These are phyloP conservation scores for Regulus satrapa DNA, from an alignment of 2,113 vertebrate genomes.

Conservation along the genomic window DNA sequence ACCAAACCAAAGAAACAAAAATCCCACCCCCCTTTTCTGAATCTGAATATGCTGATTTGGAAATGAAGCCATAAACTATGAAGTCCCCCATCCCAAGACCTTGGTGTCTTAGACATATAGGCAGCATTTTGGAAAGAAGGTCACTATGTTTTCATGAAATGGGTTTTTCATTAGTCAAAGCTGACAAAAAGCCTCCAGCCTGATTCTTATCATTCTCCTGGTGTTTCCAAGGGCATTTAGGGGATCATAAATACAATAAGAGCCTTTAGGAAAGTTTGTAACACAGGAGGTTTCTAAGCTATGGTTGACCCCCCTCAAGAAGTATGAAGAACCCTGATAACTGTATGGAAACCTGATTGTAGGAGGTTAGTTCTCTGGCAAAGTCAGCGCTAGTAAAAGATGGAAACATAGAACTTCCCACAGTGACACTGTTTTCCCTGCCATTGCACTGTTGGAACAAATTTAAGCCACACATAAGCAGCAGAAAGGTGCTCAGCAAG, in stretches of 20 bases:
- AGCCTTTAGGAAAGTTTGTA: not conserved
- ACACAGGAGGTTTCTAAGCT: not conserved
- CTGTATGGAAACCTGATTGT: not conserved
- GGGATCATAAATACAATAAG: not conserved
- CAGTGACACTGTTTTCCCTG: not conserved
- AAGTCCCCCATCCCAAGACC: not conserved
- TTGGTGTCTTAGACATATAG: not conserved
- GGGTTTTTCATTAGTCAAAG: constrained; percentile 9
- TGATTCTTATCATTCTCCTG: not conserved
- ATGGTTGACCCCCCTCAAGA: not conserved
- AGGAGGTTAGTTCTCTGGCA: not conserved
- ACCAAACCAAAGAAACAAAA: not conserved
- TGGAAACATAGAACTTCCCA: not conserved
- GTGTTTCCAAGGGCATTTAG: not conserved
- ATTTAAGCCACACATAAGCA: not conserved
- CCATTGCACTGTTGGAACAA: not conserved
- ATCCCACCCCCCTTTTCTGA: not conserved
- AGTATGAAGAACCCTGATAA: not conserved
- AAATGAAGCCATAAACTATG: not conserved
- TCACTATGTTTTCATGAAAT: not conserved
- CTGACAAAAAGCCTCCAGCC: not conserved
- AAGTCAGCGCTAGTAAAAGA: not conserved
- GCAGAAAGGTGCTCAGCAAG: not conserved
- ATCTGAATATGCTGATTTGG: not conserved
- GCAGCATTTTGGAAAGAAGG: not conserved